Evolutionary conservation across 2,113 vertebrate genomes (phyloP).

Genomic region (mouse (Mus musculus)): GRCm39 chr16:60114501-60115000

Average conservation of each 20-base stretch:
- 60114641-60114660: not conserved
- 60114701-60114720: not conserved
- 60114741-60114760: not conserved
- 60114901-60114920: no score
- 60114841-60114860: no score
- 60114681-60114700: not conserved
- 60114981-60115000: not conserved
- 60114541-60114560: not conserved
- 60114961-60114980: not conserved
- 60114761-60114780: not conserved
- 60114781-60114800: not conserved
- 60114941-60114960: not conserved
- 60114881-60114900: not conserved
- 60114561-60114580: not conserved
- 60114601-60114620: conserved; percentile 2
- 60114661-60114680: not conserved
- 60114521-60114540: not conserved
- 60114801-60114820: not conserved
- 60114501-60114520: not conserved
- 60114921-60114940: not conserved
- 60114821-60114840: not conserved
- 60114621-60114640: not conserved
- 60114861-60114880: not conserved
- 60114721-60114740: not conserved
- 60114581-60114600: not conserved